Evolutionary conservation across 2,113 vertebrate species (phyloP).

Genomic region (Mus musculus): DNA sequence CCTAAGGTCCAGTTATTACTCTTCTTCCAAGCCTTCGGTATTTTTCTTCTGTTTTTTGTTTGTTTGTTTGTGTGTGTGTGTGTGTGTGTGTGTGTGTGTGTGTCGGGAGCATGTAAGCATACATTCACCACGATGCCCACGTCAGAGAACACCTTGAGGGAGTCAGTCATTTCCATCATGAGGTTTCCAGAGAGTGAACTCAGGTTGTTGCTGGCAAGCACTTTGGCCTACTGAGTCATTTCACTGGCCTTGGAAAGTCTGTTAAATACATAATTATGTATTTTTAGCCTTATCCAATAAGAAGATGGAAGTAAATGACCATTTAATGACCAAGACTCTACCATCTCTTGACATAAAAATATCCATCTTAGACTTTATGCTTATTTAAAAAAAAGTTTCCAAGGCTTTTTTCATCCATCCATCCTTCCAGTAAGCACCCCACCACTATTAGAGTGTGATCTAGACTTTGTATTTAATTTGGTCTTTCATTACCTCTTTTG

Average conservation of each 20-base stretch:
- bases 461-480: neutral
- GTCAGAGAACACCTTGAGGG: neutral
- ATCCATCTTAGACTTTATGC: slow-evolving; percentile 6
- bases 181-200: neutral
- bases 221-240: neutral
- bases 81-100: neutral
- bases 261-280: neutral
- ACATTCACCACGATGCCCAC: too few species aligned
- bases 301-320: slow-evolving; percentile 40
- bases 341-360: slow-evolving; percentile 31
- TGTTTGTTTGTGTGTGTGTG: neutral
- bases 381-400: neutral
- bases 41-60: neutral
- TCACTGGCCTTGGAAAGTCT: neutral
- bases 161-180: neutral
- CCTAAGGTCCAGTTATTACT: neutral
- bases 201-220: neutral
- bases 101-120: neutral
- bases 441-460: neutral
- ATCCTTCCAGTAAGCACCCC: neutral
- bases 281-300: neutral
- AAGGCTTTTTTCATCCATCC: slow-evolving; percentile 24
- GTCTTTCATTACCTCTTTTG: slow-evolving; percentile 34
- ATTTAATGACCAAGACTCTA: neutral
- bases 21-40: neutral